Conservation (phyloP, 2,797 vertebrate genomes). For the Eulemur albifrons region DNA sequence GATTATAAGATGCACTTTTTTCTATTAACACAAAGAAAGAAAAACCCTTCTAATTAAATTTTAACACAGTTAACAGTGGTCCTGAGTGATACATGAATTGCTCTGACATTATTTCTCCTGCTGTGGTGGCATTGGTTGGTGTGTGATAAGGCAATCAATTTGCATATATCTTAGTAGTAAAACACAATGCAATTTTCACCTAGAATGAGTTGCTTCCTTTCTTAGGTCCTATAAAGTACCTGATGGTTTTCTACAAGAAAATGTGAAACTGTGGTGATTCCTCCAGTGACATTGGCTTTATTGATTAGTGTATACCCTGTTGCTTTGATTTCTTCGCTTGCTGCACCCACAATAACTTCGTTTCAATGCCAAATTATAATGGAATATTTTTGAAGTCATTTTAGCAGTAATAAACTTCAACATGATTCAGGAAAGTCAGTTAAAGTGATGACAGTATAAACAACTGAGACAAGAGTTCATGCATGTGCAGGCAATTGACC, state of each 20-base stretch:
- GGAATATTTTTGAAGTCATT: background rate
- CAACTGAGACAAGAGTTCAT: background rate
- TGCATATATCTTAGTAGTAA: background rate
- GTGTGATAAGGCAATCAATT: background rate
- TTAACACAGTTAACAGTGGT: background rate
- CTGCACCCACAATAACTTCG: background rate
- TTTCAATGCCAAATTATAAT: background rate
- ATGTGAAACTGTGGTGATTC: background rate
- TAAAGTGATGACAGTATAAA: background rate
- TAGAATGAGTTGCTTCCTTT: background rate
- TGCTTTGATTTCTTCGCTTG: background rate
- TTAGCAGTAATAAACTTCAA: background rate
- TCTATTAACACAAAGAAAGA: background rate
- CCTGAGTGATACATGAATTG: background rate
- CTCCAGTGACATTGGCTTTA: background rate
- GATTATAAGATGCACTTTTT: background rate
- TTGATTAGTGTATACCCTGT: background rate
- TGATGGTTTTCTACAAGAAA: background rate
- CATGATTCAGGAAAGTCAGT: background rate
- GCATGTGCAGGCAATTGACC: background rate
- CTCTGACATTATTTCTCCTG: background rate
- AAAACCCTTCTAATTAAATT: background rate
- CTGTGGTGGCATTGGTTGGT: background rate
- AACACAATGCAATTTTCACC: background rate
- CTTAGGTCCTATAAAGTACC: background rate